Conservation (phyloP, 2,797 vertebrate genomes). For the Sphenodon punctatus region DNA sequence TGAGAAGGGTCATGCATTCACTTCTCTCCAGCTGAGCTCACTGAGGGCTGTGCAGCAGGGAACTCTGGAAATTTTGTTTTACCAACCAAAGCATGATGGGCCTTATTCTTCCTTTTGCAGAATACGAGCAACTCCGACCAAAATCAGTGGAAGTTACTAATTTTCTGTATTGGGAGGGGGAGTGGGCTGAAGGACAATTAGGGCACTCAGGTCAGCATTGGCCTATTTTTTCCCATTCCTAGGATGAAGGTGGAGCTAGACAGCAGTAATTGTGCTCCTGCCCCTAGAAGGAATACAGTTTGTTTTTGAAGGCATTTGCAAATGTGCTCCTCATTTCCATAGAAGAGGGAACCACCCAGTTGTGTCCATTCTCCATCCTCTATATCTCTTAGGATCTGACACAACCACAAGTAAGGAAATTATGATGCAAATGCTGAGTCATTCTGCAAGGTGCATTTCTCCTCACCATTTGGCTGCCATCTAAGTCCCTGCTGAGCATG, state of each 20-base stretch:
- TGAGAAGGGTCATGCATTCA: neutral
- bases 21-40: neutral
- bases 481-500: neutral
- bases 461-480: no score
- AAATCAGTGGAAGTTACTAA: neutral
- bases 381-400: neutral
- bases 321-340: neutral
- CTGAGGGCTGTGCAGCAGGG: neutral
- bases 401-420: neutral
- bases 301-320: neutral
- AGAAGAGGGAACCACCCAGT: no score
- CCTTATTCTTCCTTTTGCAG: neutral
- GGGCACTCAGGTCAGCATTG: rapidly evolving
- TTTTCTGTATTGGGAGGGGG: neutral
- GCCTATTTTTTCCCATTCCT: neutral
- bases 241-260: neutral
- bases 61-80: neutral
- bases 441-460: no score
- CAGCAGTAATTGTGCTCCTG: no score
- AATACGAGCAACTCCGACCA: neutral
- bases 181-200: neutral
- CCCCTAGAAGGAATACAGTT: no score
- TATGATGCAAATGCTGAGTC: no score
- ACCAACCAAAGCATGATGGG: neutral
- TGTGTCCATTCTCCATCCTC: neutral